Base-by-base conservation (phyloP, 2,113 vertebrate species). In the Lutjanus erythropterus region DNA sequence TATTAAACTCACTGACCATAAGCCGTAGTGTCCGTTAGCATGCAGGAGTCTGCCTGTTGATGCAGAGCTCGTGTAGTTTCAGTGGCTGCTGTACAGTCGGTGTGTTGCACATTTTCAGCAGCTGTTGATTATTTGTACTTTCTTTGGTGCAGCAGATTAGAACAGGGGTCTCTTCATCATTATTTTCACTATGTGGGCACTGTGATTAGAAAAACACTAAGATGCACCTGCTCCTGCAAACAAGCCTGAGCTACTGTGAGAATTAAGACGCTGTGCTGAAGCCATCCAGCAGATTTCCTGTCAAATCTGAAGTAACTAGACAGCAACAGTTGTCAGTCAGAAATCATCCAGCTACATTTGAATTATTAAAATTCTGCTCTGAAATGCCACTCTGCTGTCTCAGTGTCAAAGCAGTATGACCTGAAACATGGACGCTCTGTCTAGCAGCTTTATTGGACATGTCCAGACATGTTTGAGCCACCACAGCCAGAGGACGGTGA, bases 1-100 rank as follows among this genome's bases (percentile, higher is more conserved):
- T 79, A 84, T 86, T 89, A 84, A 85, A 87, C 84, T 71, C 68
- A 37, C 31, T 67, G 58, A 84, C 78, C 71, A 83, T 65, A 46
- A 80, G 68, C 29, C 71, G 59, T 64, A 69, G 65, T 80, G 67
- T 80, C 65, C 65, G 82, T 86, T 50, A 52, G 61, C 70, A 47
- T 72, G 70, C 33, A 70, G 61, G 39, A 75, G 70, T 61, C 55
- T 67, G 69, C 15, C 78, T 70, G 60, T 39, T 72, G n/a, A 10
- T 37, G 42, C 6, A 35, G 53, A 69, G 16, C 46, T 47, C 10
- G 18, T 50, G 19, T n/a, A 23, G 29, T 12, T n/a, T 19, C 11
- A 25, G 18, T 52, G 25, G 58, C 19, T 18, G 3, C n/a, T 61
- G 15, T 31, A 16, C 39, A 19, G 31, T 35, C 14, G 52, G 23